Base-by-base conservation (phyloP, 2,797 vertebrate species). In the Neosalanx taihuensis region DNA sequence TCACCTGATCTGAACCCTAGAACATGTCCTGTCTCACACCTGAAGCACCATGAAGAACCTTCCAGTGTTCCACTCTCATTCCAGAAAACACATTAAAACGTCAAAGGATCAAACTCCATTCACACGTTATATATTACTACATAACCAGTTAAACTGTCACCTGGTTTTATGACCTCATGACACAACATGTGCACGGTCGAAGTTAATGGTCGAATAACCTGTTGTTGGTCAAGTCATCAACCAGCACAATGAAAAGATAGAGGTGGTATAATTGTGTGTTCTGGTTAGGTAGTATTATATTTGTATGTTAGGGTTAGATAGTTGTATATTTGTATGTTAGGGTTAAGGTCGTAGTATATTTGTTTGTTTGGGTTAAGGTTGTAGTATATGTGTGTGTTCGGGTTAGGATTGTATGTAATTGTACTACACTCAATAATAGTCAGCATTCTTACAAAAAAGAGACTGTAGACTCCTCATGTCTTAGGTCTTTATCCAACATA, bases 91-190 rank as follows among this genome's bases (percentile, higher is more conserved):
- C 67, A 59, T 29, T 41, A 69, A 20, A 6, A n/a, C 23, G 10
- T 1, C 23, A 35, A 64, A 67, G 30, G 91, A 84, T 89, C 92
- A 92, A 92, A 93, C 82, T 92, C 90, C 92, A 91, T 79, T 72
- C 61, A 65, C 33, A 7, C 46, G 73, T 76, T 26, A 12, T 60
- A 71, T 46, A 62, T 66, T 0, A 76, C 37, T 71, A 75, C 74
- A 65, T 69, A 31, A 53, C 81, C 71, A 75, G 90, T 92, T 92
- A 87, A 89, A 81, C 69, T 85, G 88, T 92, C 85, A 90, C 67
- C 18, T 9, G 37, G 74, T 26, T 90, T 92, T 90, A 91, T 89
- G 75, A 79, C 76, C 77, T 77, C 77, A 74, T 81, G 72, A 56
- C 73, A 83, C 62, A 76, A 74, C 68, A 72, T 64, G 57, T 72